phyloP scores from a whole-genome alignment of 2,113 vertebrate genomes.

The Notarius quadriscutis region DNA sequence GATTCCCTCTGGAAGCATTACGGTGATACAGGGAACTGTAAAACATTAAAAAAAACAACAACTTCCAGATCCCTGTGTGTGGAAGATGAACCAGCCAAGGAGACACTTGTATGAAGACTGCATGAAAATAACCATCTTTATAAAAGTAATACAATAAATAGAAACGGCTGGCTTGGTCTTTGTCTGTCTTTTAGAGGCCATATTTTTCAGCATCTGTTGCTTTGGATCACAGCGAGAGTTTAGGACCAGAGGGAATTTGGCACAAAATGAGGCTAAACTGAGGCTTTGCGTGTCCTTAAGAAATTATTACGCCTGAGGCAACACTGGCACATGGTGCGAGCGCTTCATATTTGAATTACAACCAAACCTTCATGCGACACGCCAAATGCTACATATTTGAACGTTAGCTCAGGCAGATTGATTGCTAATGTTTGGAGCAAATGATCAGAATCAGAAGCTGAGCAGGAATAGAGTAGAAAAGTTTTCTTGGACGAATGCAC shows the following conservation, averaged over 20 bases:
- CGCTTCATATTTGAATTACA: slow-evolving; percentile 21
- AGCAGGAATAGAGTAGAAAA: not conserved
- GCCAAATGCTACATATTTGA: slow-evolving; percentile 19
- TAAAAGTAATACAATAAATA: not conserved
- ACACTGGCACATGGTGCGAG: slow-evolving; percentile 1
- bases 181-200: slow-evolving; percentile 10
- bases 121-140: not conserved
- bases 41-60: not conserved
- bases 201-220: slow-evolving; percentile 34
- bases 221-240: not conserved
- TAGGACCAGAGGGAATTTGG: slow-evolving; percentile 8
- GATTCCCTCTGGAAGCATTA: slow-evolving; percentile 11
- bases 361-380: not conserved
- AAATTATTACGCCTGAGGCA: slow-evolving; percentile 25
- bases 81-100: not conserved
- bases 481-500: not conserved
- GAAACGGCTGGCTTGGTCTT: not conserved
- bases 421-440: slow-evolving; percentile 13
- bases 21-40: not conserved
- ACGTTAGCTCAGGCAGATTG: slow-evolving; percentile 4
- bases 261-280: slow-evolving; percentile 18
- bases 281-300: slow-evolving; percentile 4
- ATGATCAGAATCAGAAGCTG: not conserved
- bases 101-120: not conserved
- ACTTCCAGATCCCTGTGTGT: not conserved